These are phyloP conservation scores for Columba guinea DNA, from an alignment of 2,797 vertebrate genomes.

Conservation along the genomic window DNA sequence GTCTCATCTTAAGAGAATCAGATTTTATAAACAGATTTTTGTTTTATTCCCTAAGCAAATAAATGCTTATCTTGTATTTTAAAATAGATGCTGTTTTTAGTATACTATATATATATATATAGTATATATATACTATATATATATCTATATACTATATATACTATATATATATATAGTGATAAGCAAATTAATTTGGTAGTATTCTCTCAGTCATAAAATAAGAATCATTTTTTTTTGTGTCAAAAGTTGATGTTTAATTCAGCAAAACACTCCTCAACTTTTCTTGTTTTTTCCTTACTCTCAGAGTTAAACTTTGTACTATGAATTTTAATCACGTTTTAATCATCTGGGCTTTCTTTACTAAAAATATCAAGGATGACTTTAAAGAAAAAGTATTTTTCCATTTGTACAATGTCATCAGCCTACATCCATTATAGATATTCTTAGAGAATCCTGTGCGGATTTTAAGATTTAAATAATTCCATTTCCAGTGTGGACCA, in stretches of 20 bases:
- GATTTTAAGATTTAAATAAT: constrained; percentile 30
- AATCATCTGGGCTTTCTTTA: background rate
- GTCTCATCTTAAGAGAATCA: background rate
- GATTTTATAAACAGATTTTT: background rate
- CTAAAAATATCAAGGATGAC: background rate
- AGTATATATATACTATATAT: too few relatives aligned
- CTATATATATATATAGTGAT: background rate
- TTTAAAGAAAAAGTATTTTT: background rate
- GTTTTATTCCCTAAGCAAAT: background rate
- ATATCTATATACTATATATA: too few relatives aligned
- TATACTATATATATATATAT: background rate
- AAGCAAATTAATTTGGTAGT: background rate
- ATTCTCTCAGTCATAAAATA: background rate
- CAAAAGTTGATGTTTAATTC: background rate
- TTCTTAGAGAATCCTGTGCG: background rate
- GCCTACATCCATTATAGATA: background rate
- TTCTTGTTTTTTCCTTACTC: background rate
- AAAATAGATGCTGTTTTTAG: background rate
- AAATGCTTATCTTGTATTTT: background rate
- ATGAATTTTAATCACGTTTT: background rate
- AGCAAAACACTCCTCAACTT: background rate
- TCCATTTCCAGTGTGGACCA: background rate
- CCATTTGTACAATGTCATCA: background rate
- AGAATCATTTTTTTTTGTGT: background rate
- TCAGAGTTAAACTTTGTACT: background rate